Percentiles rank a stretch among this genome's conserved stretches.
Conservation (phyloP, 1,140 invertebrate species). For the Drosophila yakuba region DNA sequence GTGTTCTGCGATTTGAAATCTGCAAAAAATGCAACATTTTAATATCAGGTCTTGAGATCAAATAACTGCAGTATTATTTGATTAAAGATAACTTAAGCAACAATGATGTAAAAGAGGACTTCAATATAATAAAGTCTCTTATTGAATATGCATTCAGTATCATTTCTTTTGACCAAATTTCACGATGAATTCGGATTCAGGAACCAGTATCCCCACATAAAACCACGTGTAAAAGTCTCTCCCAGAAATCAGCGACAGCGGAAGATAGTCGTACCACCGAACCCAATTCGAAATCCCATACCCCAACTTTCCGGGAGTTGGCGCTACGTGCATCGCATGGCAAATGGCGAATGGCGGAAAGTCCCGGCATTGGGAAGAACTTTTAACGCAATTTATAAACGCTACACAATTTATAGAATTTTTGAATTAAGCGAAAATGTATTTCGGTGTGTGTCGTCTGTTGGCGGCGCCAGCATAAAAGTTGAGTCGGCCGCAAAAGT, state of each 20-base stretch:
- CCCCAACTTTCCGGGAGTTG: slow-evolving; percentile 24
- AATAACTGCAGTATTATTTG: too few relatives aligned
- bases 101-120: too few relatives aligned
- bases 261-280: slow-evolving; percentile 5
- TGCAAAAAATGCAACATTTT: neutral
- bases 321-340: slow-evolving; percentile 66
- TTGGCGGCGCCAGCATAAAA: slow-evolving; percentile 51
- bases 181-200: neutral
- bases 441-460: slow-evolving; percentile 25
- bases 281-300: neutral
- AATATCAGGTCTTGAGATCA: too few relatives aligned
- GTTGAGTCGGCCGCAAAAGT: slow-evolving; percentile 42
- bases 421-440: slow-evolving; percentile 72
- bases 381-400: slow-evolving; percentile 81
- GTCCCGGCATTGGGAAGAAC: slow-evolving; percentile 55
- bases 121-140: too few relatives aligned
- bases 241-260: slow-evolving; percentile 60
- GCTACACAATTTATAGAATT: slow-evolving; percentile 78
- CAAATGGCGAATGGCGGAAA: slow-evolving; percentile 39
- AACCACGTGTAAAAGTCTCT: slow-evolving; percentile 31
- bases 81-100: too few relatives aligned
- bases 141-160: too few relatives aligned
- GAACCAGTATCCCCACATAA: neutral
- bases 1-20: neutral
- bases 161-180: neutral